phyloP scores from a whole-genome alignment of 2,888 invertebrate species.

The Heterodera filipjevi region DNA sequence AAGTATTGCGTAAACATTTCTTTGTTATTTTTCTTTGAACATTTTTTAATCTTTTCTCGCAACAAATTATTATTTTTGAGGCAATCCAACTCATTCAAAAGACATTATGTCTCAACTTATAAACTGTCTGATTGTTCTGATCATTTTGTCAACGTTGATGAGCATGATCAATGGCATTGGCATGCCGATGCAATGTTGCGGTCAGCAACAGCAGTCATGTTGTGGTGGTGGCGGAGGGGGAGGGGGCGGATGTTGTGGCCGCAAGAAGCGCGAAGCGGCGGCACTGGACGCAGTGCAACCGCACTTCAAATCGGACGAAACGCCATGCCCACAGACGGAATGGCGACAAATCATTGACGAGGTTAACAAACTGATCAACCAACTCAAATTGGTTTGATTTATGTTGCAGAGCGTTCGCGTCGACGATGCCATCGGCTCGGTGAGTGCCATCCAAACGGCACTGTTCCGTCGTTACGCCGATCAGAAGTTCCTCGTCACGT shows the following conservation, averaged over 20 bases:
- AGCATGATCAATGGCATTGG: background rate
- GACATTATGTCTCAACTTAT: constrained; percentile 5
- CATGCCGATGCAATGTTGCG: background rate
- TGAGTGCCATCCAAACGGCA: constrained; percentile 27
- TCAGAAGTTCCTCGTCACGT: constrained; percentile 20
- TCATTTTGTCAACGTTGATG: background rate
- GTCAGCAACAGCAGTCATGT: background rate
- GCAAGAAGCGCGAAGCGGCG: constrained; percentile 24
- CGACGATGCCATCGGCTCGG: constrained; percentile 24
- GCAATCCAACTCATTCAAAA: no score
- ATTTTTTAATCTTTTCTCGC: no score
- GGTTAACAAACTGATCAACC: background rate
- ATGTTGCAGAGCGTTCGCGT: background rate
- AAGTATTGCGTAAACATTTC: background rate
- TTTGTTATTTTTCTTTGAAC: background rate
- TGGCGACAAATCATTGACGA: constrained; percentile 31
- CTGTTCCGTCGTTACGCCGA: constrained; percentile 24
- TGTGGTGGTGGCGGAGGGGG: constrained; percentile 6
- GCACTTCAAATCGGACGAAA: constrained; percentile 25
- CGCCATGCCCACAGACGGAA: constrained; percentile 32
- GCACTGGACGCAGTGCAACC: constrained; percentile 27
- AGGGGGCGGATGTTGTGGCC: constrained; percentile 26
- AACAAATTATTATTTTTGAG: no score
- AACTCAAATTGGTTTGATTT: background rate
- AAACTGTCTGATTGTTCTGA: constrained; percentile 8